These are phyloP conservation scores for Mico argentatus DNA, from an alignment of 2,797 vertebrate species.

Conservation along the genomic window DNA sequence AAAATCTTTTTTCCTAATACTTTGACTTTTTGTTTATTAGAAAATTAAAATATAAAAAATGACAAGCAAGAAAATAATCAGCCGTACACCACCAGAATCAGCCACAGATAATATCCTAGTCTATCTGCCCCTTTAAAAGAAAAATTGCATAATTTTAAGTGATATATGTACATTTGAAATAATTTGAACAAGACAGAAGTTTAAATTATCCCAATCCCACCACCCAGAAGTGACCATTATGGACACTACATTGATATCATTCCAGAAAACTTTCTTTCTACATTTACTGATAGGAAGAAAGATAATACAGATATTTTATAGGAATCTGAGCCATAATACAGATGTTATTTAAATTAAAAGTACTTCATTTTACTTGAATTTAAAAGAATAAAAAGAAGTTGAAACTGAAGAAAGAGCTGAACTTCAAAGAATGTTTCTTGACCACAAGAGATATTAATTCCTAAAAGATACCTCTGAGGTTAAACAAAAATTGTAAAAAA, in stretches of 20 bases:
- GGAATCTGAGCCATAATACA: neutral
- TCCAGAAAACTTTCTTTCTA: slow-evolving; percentile 25
- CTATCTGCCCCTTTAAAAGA: neutral
- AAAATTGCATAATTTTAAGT: neutral
- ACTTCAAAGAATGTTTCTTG: slow-evolving; percentile 48
- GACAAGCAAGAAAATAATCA: slow-evolving; percentile 9
- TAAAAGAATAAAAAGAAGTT: slow-evolving; percentile 29
- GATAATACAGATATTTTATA: neutral
- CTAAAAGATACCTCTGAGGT: slow-evolving; percentile 52
- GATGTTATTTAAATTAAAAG: neutral
- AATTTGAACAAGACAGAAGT: neutral
- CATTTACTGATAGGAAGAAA: slow-evolving; percentile 5
- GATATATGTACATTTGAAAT: neutral
- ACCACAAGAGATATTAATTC: slow-evolving; percentile 49
- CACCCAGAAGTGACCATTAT: neutral
- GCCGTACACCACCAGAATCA: neutral
- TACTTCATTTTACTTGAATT: slow-evolving; percentile 28
- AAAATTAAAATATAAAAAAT: slow-evolving; percentile 27
- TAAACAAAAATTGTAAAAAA: slow-evolving; percentile 44
- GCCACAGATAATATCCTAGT: neutral
- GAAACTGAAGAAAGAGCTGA: slow-evolving; percentile 45
- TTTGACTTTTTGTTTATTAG: neutral
- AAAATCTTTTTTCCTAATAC: neutral
- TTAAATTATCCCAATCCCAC: neutral
- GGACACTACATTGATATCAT: neutral